Conservation (phyloP, 2,113 vertebrate species). For the Plectropomus leopardus region DNA sequence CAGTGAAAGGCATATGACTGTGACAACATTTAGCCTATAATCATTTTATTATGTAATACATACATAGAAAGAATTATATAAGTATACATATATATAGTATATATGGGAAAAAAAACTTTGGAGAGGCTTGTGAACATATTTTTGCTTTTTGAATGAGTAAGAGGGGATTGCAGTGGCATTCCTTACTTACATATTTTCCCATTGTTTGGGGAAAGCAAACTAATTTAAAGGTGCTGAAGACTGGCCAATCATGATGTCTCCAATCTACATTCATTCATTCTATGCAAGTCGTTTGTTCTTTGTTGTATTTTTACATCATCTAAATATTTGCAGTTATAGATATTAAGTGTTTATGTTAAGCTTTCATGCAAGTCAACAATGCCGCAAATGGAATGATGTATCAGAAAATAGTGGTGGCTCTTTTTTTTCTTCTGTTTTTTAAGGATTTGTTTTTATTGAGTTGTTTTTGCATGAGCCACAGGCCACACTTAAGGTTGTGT, state of each 20-base stretch:
- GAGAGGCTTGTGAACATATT: conserved; percentile 55
- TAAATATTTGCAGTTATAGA: conserved; percentile 51
- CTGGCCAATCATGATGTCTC: conserved; percentile 78
- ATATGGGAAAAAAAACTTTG: conserved; percentile 24
- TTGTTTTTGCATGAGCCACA: conserved; percentile 64
- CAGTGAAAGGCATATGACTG: conserved; percentile 76
- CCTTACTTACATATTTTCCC: conserved; percentile 65
- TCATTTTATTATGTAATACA: conserved; percentile 54
- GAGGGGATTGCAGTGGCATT: conserved; percentile 62
- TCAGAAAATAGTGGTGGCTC: conserved; percentile 49
- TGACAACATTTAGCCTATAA: conserved; percentile 74
- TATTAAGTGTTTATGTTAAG: conserved; percentile 49
- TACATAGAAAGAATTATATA: conserved; percentile 10
- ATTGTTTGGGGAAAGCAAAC: conserved; percentile 69
- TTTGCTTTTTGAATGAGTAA: conserved; percentile 62
- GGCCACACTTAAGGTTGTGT: conserved; percentile 42
- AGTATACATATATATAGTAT: conserved; percentile 34
- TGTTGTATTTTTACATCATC: conserved; percentile 53
- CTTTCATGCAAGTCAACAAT: conserved; percentile 48
- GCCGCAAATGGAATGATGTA: conserved; percentile 42
- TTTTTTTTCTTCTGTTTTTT: neutral
- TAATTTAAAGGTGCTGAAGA: conserved; percentile 84
- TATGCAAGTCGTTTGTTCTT: conserved; percentile 82
- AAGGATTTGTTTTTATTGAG: neutral
- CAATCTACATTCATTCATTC: conserved; percentile 81